Base-by-base conservation (phyloP, 2,113 vertebrate genomes). In the Chionomys nivalis region DNA sequence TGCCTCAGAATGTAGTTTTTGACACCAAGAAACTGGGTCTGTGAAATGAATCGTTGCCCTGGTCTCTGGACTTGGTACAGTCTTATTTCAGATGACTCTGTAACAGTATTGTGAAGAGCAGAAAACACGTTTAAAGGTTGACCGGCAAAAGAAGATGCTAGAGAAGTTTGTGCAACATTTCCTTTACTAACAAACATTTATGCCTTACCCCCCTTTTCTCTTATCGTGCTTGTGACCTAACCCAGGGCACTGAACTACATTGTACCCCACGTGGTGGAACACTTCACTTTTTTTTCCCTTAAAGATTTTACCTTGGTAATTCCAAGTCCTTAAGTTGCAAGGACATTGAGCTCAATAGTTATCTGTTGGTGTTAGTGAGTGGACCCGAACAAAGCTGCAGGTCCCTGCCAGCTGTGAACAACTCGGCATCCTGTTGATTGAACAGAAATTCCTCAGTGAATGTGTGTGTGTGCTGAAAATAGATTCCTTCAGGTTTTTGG, bases 391-490 rank as follows among this genome's bases (percentile, higher is more conserved):
- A 78, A 95, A 93, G 87, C 81, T 39, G 13, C 52, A n/a, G 91
- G 14, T 95, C 95, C 96, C 96, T 96, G 26, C 97, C 47, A 86
- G 36, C 39, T 61, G 33, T 86, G 96, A 97, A 97, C 73, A 97
- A 89, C 92, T 87, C 87, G 82, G n/a, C 66, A 97, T 98, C 97
- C 96, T 98, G 97, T 98, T 98, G 93, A 93, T 97, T 11, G 42
- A 76, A 39, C 76, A 75, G 97, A 97, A 96, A 92, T 97, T 91
- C 6, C 66, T 90, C 72, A 95, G 2, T 97, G 94, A 87, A 49
- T 94, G 66, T 85, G n/a, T 95, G 65, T 87, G 28, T 61, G 70
- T 68, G 21, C 73, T 97, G 96, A 96, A 94, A 97, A 96, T 97
- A 97, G 87, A 97, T 76, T 79, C 49, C 81, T 89, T 33, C 44